Evolutionary conservation across 2,888 invertebrate genomes (phyloP).

Genomic region (Hypolimnas misippus): DNA sequence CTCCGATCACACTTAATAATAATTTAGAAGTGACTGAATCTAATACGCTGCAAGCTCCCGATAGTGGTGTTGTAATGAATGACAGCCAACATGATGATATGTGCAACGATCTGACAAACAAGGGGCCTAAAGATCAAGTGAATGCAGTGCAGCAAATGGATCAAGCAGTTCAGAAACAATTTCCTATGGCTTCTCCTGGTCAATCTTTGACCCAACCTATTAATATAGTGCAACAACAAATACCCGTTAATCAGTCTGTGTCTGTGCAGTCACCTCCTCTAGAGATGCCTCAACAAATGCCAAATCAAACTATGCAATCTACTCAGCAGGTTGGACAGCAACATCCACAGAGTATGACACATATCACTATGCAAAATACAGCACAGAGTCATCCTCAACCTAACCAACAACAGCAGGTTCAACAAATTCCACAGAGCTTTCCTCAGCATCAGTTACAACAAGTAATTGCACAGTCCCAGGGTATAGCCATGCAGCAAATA

Average conservation of each 20-base stretch:
- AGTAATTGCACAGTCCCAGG: conserved; percentile 79
- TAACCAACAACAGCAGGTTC: conserved; percentile 76
- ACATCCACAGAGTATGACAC: conserved; percentile 81
- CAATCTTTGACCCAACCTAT: conserved; percentile 80
- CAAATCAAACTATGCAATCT: conserved; percentile 71
- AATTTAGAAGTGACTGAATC: conserved; percentile 75
- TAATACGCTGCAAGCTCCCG: conserved; percentile 73
- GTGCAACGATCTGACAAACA: conserved; percentile 76
- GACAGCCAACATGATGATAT: conserved; percentile 81
- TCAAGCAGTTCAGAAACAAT: conserved; percentile 78
- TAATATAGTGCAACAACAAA: conserved; percentile 74
- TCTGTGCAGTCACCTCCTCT: conserved; percentile 80
- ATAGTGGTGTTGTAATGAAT: conserved; percentile 80
- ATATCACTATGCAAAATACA: conserved; percentile 77
- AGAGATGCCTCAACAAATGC: conserved; percentile 81
- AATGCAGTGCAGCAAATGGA: conserved; percentile 78
- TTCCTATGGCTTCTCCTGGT: conserved; percentile 81
- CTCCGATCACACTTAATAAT: conserved; percentile 77
- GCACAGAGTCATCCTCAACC: conserved; percentile 68
- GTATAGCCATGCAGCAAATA: conserved; percentile 80
- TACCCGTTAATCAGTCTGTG: conserved; percentile 74
- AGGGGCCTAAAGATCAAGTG: conserved; percentile 79
- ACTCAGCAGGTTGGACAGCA: conserved; percentile 76
- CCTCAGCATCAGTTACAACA: conserved; percentile 82
- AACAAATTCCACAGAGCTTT: conserved; percentile 81